phyloP scores from a whole-genome alignment of 2,113 vertebrate genomes.

The Struthio camelus region DNA sequence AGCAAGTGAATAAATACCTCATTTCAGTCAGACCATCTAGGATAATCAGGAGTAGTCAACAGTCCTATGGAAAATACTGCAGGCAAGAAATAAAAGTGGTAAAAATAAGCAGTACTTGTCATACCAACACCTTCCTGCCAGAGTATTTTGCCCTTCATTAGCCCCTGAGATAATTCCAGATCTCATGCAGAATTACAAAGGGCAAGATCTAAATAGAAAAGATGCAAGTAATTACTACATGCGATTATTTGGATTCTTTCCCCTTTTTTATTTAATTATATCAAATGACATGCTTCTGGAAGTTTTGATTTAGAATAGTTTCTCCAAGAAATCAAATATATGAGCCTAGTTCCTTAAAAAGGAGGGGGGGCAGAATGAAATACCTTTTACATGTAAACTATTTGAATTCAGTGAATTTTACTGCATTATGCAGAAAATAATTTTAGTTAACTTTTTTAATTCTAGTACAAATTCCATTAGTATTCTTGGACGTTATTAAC shows the following conservation, averaged over 20 bases:
- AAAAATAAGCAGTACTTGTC: not conserved
- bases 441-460: not conserved
- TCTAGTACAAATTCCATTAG: not conserved
- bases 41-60: slow-evolving; percentile 44
- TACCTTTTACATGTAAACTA: not conserved
- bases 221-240: not conserved
- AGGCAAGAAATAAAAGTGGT: slow-evolving; percentile 1
- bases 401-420: not conserved
- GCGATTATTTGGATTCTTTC: not conserved
- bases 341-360: not conserved
- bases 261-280: not conserved
- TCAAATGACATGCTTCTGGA: not conserved
- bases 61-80: slow-evolving; percentile 13
- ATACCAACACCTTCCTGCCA: not conserved
- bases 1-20: slow-evolving; percentile 42
- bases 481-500: not conserved
- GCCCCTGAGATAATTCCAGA: slow-evolving; percentile 19
- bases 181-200: not conserved
- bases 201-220: not conserved
- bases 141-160: slow-evolving; percentile 38
- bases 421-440: not conserved
- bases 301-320: not conserved
- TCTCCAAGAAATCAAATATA: not conserved
- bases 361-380: no score
- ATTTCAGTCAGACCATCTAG: slow-evolving; percentile 40